Evolutionary conservation across 2,797 vertebrate species (phyloP), one percentile per base, ranked within the genome.

Genomic region (Phaenicophaeus curvirostris): DNA sequence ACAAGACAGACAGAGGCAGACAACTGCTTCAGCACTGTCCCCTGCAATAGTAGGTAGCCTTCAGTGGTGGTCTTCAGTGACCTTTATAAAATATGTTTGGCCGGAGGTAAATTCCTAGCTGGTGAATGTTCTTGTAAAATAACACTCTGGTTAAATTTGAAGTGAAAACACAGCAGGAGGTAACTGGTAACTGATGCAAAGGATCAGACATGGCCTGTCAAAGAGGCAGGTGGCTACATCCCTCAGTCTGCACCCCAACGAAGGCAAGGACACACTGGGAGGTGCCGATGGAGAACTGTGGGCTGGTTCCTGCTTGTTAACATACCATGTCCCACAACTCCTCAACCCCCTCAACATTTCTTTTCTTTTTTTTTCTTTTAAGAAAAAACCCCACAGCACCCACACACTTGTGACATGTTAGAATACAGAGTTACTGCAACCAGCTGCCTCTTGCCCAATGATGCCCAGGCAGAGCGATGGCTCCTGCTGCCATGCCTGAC

Each of bases 381-480:
- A 41, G 30, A 65, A 5, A 28, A 24, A 11, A 4, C 2, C 2
- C 0, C 2, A 28, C 16, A 17, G 3, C 35, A 15, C 5, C 4
- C 63, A 9, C 15, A 8, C 5, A 5, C 46, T 5, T 39, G 55
- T 55, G 80, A 21, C 20, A 1, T 5, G 42, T 12, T 6, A 20
- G 51, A 54, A 19, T 2, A 5, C 1, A 9, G 15, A 55, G 35
- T 1, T 6, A 5, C 11, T 5, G 9, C 30, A 11, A 12, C 0
- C 1, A 11, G 37, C 16, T 2, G 54, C 3, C 41, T 15, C 30
- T 6, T 11, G 37, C 0, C 2, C 53, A 62, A 5, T 0, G 5
- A 2, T 1, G 24, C 44, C 21, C 0, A 1, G 3, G 46, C 25
- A 0, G 2, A 18, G 42, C 1, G 0, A 2, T 1, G 9, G 11